Evolutionary conservation across 2,888 invertebrate species (phyloP).

Genomic region (Drosophila falleni): DNA sequence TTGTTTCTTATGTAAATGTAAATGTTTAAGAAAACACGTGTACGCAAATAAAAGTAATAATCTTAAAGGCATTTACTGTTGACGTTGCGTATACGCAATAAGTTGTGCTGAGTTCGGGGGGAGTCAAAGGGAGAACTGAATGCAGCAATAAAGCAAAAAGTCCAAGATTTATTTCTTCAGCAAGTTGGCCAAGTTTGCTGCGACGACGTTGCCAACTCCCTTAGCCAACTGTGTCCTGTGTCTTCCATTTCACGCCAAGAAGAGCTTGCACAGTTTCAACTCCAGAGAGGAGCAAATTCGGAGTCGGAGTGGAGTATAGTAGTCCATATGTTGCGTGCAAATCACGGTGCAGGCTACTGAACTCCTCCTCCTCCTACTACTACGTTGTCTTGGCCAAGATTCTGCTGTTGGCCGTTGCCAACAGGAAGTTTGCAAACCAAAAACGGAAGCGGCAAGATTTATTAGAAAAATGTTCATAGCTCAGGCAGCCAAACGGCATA

Average conservation of each 20-base stretch:
- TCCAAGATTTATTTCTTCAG: slow-evolving; percentile 77
- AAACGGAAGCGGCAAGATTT: slow-evolving; percentile 81
- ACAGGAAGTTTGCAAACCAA: slow-evolving; percentile 82
- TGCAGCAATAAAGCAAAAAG: slow-evolving; percentile 76
- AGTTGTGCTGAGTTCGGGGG: slow-evolving; percentile 21
- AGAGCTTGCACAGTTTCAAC: slow-evolving; percentile 34
- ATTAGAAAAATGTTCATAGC: slow-evolving; percentile 82
- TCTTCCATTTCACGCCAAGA: slow-evolving; percentile 56
- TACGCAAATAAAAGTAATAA: slow-evolving; percentile 41
- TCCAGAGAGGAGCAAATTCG: slow-evolving; percentile 16
- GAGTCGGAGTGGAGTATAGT: slow-evolving; percentile 6
- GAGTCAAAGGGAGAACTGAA: slow-evolving; percentile 45
- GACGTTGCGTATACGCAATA: slow-evolving; percentile 65
- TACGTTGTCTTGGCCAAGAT: slow-evolving; percentile 61
- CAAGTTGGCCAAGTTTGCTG: slow-evolving; percentile 58
- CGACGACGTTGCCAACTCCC: slow-evolving; percentile 47
- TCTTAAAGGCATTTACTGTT: slow-evolving; percentile 49
- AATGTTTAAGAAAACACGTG: slow-evolving; percentile 72
- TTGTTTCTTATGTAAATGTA: slow-evolving; percentile 71
- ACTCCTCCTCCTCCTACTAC: slow-evolving; percentile 10
- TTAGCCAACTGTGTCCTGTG: slow-evolving; percentile 29
- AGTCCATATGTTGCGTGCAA: slow-evolving; percentile 81
- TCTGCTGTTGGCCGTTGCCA: slow-evolving; percentile 60
- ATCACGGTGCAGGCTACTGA: slow-evolving; percentile 60
- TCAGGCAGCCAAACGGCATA: slow-evolving; percentile 77